Percentiles rank a stretch among this genome's conserved stretches.
These are phyloP conservation scores for Listronotus oregonensis DNA, from an alignment of 1,140 invertebrate genomes.

Conservation along the genomic window DNA sequence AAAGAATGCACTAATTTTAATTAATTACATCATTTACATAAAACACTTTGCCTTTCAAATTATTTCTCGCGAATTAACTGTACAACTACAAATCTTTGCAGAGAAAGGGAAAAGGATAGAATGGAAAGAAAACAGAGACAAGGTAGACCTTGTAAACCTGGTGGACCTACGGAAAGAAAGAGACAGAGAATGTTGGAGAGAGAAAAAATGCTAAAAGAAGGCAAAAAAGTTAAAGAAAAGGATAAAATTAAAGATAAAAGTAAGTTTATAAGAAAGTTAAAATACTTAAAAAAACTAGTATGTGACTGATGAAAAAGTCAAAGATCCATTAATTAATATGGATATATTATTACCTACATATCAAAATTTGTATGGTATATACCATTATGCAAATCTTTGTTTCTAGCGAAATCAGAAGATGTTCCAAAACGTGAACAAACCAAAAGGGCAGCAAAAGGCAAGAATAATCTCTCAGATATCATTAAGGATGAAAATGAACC, in stretches of 20 bases:
- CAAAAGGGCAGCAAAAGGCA: constrained; percentile 70
- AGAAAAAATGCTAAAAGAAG: constrained; percentile 31
- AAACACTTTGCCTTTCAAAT: background rate
- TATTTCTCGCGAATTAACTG: background rate
- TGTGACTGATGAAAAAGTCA: too few relatives aligned
- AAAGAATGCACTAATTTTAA: too few relatives aligned
- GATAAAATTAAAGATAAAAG: constrained; percentile 21
- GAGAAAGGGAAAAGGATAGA: constrained; percentile 25
- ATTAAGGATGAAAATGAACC: constrained; percentile 58
- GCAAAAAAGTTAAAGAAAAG: constrained; percentile 30
- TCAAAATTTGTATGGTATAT: background rate
- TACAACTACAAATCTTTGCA: background rate
- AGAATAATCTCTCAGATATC: constrained; percentile 58
- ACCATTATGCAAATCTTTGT: background rate
- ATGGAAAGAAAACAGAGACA: constrained; percentile 55
- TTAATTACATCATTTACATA: background rate
- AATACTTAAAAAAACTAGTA: too few relatives aligned
- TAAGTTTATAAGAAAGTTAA: constrained; percentile 5
- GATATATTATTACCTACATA: too few relatives aligned
- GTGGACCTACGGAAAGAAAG: constrained; percentile 56
- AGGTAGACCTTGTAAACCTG: constrained; percentile 40
- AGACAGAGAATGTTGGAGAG: constrained; percentile 38
- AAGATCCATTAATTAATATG: too few relatives aligned
- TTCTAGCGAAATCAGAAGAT: constrained; percentile 33
- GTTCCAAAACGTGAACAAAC: constrained; percentile 65